These are phyloP conservation scores for Mus spicilegus DNA, from an alignment of 2,113 vertebrate genomes.

Conservation along the genomic window DNA sequence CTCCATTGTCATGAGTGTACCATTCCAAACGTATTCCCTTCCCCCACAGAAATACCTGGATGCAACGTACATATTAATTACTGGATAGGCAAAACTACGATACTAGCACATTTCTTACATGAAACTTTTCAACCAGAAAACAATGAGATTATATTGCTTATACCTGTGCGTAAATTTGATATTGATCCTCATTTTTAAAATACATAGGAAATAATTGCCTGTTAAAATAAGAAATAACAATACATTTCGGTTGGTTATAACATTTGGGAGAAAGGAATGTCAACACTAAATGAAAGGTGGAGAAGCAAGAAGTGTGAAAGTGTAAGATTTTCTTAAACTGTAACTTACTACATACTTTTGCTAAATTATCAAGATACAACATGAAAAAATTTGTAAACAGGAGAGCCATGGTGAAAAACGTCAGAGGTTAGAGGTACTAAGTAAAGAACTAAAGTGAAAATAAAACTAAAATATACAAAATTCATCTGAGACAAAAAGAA, in stretches of 20 bases:
- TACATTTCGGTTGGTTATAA: not conserved
- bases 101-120: not conserved
- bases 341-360: not conserved
- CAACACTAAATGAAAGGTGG: not conserved
- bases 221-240: not conserved
- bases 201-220: not conserved
- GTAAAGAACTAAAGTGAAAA: not conserved
- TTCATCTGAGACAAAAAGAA: not conserved
- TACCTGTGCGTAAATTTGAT: not conserved
- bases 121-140: constrained; percentile 20
- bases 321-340: not conserved
- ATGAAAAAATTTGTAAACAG: not conserved
- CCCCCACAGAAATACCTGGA: not conserved
- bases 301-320: not conserved
- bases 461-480: not conserved
- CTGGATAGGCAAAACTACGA: not conserved
- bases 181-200: not conserved
- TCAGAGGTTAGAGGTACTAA: not conserved
- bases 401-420: not conserved
- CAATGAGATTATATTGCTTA: not conserved
- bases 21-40: not conserved
- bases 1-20: no score
- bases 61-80: not conserved
- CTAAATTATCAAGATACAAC: not conserved
- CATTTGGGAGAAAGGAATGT: not conserved